Evolutionary conservation across 2,797 vertebrate genomes (phyloP), one percentile per base, ranked within the genome.

Genomic region (Eurystomus glaucurus): DNA sequence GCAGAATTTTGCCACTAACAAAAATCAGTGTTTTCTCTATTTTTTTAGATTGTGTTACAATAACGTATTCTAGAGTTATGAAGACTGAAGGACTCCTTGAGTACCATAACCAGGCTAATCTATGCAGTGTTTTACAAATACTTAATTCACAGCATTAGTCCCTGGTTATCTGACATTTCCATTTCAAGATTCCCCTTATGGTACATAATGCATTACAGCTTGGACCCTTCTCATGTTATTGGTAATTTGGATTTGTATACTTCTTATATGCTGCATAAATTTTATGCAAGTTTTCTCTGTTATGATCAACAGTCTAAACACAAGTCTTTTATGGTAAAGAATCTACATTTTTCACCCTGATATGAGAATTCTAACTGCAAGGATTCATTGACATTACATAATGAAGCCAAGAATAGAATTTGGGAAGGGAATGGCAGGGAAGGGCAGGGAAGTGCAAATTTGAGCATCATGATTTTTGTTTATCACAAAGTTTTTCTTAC

Each of bases 391-490:
- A 46, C 3, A 0, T 29, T 91, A 68, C 11, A 68, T 65, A 84
- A 50, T 7, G 19, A 70, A 29, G 46, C 9, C 28, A 78, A 55
- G 41, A 74, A n/a, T 2, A 69, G 33, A 75, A 60, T 57, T 81
- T 7, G 7, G 17, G 22, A 62, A 25, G 43, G 14, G 23, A 29
- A 57, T 14, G 31, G 31, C 23, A 26, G 50, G 28, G 6, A 14
- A 64, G 31, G 26, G 9, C 35, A 35, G 35, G 35, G 35, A 35
- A 35, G 35, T 7, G 35, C 35, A 85, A 83, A 62, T 9, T 3
- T 6, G 23, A 1, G 5, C 31, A 48, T 35, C 51, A 37, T 10
- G 0, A 45, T 35, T 14, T 45, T 62, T 51, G 5, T 37, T 37
- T 37, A 11, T 23, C 16, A 48, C 31, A 21, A 68, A 25, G 8